These are phyloP conservation scores for Hypothenemus hampei DNA, from an alignment of 1,140 invertebrate genomes.

Conservation along the genomic window DNA sequence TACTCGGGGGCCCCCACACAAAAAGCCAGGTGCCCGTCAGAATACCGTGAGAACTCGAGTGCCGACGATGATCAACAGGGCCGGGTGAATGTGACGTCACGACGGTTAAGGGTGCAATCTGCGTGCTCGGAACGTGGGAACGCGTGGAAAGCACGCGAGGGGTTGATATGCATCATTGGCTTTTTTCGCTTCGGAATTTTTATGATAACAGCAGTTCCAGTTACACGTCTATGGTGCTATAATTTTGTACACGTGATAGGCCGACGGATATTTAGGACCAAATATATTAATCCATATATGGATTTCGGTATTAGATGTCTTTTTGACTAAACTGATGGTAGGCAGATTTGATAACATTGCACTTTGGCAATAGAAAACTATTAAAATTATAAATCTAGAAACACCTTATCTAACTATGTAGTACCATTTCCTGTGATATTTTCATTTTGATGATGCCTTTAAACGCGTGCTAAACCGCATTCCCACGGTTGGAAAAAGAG, in stretches of 20 bases:
- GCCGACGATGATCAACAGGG: constrained; percentile 5
- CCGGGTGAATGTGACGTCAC: constrained; percentile 14
- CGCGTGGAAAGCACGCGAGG: constrained; percentile 25
- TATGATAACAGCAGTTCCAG: not conserved
- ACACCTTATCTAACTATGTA: no score
- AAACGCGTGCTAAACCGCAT: not conserved
- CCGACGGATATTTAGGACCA: no score
- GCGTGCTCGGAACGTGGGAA: constrained; percentile 27
- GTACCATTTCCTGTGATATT: no score
- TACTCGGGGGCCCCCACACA: constrained; percentile 17
- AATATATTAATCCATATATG: no score
- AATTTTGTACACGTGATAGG: no score
- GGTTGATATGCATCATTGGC: constrained; percentile 12
- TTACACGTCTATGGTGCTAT: not conserved
- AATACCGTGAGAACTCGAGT: constrained; percentile 28
- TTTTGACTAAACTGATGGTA: no score
- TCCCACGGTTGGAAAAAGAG: no score
- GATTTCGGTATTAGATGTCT: no score
- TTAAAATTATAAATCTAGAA: no score
- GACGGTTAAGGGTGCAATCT: constrained; percentile 20
- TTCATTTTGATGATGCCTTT: not conserved
- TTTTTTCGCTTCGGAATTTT: not conserved
- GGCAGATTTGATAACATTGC: no score
- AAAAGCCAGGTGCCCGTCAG: constrained; percentile 28
- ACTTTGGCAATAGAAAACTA: no score